Base-by-base conservation (phyloP, 2,797 vertebrate genomes). In the Nyctibius grandis region DNA sequence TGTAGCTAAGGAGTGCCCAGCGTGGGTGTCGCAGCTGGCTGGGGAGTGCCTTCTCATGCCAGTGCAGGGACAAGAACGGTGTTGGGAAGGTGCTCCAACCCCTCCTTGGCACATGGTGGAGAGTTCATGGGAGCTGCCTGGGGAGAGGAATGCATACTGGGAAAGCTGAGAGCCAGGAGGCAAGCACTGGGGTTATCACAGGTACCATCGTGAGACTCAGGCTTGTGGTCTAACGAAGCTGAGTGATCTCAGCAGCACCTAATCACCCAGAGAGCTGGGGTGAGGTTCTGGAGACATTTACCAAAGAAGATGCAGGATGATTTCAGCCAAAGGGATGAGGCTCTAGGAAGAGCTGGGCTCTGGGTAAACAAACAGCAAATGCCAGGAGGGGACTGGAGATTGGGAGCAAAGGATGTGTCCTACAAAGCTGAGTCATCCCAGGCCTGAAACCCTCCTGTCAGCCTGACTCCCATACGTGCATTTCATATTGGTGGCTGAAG, bases 151-250 rank as follows among this genome's bases (percentile, higher is more conserved):
- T 29, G 23, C 9, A 15, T 40, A 54, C 36, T 28, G 59, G 45
- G 45, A 81, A 73, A 0, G 3, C 26, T 16, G 64, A 48, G 54
- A 94, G 74, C 74, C 83, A 87, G 83, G 60, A 92, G 75, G 75
- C 67, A 95, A 92, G 92, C 87, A 56, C 31, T 68, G 61, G 26
- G 86, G 89, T 92, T 94, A 94, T 94, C 94, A 81, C 50, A 77
- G 56, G 65, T 48, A 88, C 79, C 86, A 95, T 88, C 86, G 56
- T 95, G 89, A 88, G 89, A 95, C 89, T 89, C 92, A 60, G 82
- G 45, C 74, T 84, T 95, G 94, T 91, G 94, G 94, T 91, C 88
- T 91, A 93, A 91, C 26, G 72, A 88, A 84, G 50, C 29, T 54
- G 82, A 72, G 36, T 90, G 89, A 92, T 89, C 83, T 95, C 86